These are phyloP conservation scores for Cossypha heuglini DNA, from an alignment of 2,797 vertebrate species.

Conservation along the genomic window DNA sequence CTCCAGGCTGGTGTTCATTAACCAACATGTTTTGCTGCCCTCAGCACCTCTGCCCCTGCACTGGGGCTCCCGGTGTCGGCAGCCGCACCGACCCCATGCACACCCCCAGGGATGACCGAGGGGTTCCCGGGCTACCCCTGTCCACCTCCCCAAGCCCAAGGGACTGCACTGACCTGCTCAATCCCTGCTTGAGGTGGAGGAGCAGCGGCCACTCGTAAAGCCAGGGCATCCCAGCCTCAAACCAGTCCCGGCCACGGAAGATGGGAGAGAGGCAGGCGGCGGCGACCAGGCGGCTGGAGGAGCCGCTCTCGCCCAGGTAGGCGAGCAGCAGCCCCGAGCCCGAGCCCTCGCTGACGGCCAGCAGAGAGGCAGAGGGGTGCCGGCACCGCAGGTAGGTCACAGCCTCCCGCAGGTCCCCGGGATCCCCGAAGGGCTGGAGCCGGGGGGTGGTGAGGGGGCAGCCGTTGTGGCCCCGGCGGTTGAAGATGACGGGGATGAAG, in stretches of 20 bases:
- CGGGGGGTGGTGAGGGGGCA: conserved; percentile 65
- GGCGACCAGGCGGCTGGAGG: conserved; percentile 80
- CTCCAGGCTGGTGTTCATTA: conserved; percentile 52
- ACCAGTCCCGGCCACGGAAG: conserved; percentile 84
- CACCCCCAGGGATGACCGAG: accelerated
- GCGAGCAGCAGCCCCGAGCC: conserved; percentile 87
- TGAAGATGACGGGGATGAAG: background rate
- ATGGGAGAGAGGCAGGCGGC: conserved; percentile 88
- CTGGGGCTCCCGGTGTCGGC: background rate
- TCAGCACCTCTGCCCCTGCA: background rate
- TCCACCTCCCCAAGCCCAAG: background rate
- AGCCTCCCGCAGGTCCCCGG: conserved; percentile 83
- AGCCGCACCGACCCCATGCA: background rate
- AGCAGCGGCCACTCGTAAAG: conserved; percentile 80
- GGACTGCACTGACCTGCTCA: conserved; percentile 81
- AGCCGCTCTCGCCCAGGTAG: conserved; percentile 88
- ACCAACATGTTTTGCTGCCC: conserved; percentile 16
- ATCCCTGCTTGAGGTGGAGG: conserved; percentile 78
- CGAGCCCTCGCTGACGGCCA: conserved; percentile 86
- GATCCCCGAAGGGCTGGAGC: conserved; percentile 86
- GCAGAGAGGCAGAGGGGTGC: conserved; percentile 76
- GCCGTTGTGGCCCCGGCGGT: conserved; percentile 20
- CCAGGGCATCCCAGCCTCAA: conserved; percentile 78
- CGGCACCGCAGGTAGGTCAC: conserved; percentile 81
- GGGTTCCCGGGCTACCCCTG: background rate